Evolutionary conservation across 2,797 vertebrate species (phyloP), one percentile per base, ranked within the genome.

Genomic region (Enteromius radiatus): DNA sequence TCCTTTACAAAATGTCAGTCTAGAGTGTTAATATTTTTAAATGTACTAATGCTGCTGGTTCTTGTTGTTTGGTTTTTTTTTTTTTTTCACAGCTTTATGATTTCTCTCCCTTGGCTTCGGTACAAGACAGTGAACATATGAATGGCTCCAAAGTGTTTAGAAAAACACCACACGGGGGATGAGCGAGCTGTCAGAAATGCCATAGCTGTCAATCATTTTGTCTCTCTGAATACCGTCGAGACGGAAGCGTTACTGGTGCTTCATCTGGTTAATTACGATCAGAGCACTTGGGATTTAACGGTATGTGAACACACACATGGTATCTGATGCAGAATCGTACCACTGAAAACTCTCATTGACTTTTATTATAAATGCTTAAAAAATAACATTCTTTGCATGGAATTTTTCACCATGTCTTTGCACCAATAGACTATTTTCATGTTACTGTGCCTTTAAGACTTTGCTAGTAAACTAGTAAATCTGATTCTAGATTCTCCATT

Each of bases 161-260:
- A 78, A 41, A 68, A 78, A 84, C 75, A 79, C 17, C 43, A 84
- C 91, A 91, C 78, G 43, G 89, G 92, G 90, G 93, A 93, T 78
- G 59, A 88, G 21, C 47, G 59, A 78, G 73, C 71, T 88, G 59
- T 89, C 90, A 89, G 81, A 92, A 92, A 90, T 91, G 91, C 89
- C 90, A 91, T 90, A 92, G 89, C 92, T 90, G 91, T 91, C 94
- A 93, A 89, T 94, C 93, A 93, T 90, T 63, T 6, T 7, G 49
- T 83, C 69, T 83, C 68, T 85, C 79, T 86, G 78, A 85, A 84
- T 49, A 80, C 79, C 26, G 0, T 63, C 1, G 73, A 56, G 28
- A 52, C 23, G 17, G n/a, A 65, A 52, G 86, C 87, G 87, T 84
- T 78, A 84, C 82, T 85, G 86, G 86, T 3, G 86, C 89, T 91